Base-by-base conservation (phyloP, 2,888 invertebrate genomes). In the Drosophila affinis region DNA sequence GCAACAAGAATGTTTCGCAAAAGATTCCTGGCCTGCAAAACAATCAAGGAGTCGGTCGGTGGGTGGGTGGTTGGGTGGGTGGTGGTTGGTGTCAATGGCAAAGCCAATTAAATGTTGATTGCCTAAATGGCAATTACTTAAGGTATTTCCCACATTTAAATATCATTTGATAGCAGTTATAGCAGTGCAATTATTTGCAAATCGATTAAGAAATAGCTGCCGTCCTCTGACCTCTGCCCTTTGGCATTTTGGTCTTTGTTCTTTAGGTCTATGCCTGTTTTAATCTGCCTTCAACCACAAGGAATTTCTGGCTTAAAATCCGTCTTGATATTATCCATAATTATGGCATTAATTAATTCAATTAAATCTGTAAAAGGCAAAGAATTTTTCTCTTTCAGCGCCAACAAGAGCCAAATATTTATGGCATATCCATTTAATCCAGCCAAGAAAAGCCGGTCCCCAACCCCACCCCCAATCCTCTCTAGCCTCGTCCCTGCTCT, bases 381-480 rank as follows among this genome's bases (percentile, higher is more conserved):
- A 14, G 9, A 24, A 45, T 32, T 51, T 45, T 14, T 27, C 7
- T 24, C 10, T 27, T 27, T 32, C 17, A 45, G 17, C 21, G 14
- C 39, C 21, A 4, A 17, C 10, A 9, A 17, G 29, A 14, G 52
- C 39, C 45, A 67, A 67, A 55, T 67, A 67, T 56, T 67, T 55
- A 55, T 56, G 39, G 65, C 55, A 51, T 45, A 45, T 67, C 49
- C 67, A 51, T 55, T 67, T 67, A 67, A 67, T 56, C 68, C 55
- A 29, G 68, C 55, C 51, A n/a, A 45, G 24, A 56, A 64, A 57
- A 51, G n/a, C n/a, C n/a, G 7, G 46, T 56, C 32, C 10, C 5
- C n/a, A 1, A 7, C 29, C 24, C 12, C n/a, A n/a, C 24, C 24
- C 24, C 21, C 21, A 21, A 2, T 3, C 21, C 21, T 3, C 21